Evolutionary conservation across 2,113 vertebrate species (phyloP), one percentile per base, ranked within the genome.

Genomic region (Triplophysa siluroides): DNA sequence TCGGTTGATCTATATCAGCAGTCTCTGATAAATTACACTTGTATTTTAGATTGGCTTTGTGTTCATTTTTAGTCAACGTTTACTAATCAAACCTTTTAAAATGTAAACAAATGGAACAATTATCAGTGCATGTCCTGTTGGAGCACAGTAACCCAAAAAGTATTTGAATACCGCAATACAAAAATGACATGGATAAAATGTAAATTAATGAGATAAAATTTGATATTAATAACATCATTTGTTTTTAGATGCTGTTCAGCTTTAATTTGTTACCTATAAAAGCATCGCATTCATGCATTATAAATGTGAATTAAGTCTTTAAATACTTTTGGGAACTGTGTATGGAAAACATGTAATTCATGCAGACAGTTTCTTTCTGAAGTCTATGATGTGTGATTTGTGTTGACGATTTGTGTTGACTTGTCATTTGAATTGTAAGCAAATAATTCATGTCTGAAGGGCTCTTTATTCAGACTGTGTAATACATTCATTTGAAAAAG

Each of bases 121-220:
- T 43, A 74, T 10, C 19, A 2, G 8, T 73, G 54, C 71, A 74
- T 74, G 71, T 29, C 41, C 33, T 74, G 33, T 61, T 73, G 71
- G 12, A 23, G n/a, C 21, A 11, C 58, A 23, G 23, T 21, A 18
- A 18, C 54, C 54, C 54, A 21, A 58, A 58, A 58, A 10, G 54
- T 21, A 58, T 58, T n/a, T 58, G 54, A 10, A 58, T 58, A 58
- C 8, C 5, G 7, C 33, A 38, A 38, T 38, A 38, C 33, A 38
- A 38, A 38, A 38, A 7, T 38, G 0, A 8, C 6, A 7, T 38
- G 6, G 7, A 38, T 38, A 38, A 38, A 38, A 38, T 38, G 33
- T 38, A 7, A 38, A 38, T 8, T 0, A 6, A 38, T 38, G 8
- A 38, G 33, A 38, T 38, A 4, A 38, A 6, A 7, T 38, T 38